These are phyloP conservation scores for Hylaeus anthracinus DNA, from an alignment of 1,140 invertebrate genomes.

Conservation along the genomic window DNA sequence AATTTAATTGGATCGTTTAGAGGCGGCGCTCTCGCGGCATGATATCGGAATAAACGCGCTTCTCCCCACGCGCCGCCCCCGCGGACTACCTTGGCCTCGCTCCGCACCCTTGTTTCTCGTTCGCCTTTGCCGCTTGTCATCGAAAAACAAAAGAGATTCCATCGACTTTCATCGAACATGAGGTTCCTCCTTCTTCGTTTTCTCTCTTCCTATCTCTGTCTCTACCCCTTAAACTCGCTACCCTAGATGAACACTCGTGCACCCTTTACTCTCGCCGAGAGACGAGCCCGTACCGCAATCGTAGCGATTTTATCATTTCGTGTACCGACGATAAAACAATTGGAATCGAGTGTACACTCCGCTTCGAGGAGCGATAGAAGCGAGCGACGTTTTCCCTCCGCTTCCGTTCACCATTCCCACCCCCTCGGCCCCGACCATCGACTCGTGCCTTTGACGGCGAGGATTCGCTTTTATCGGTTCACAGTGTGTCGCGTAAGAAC, in stretches of 20 bases:
- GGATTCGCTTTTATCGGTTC: slow-evolving; percentile 20
- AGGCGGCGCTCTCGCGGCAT: slow-evolving; percentile 44
- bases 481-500: slow-evolving; percentile 21
- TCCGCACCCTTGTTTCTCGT: slow-evolving; percentile 32
- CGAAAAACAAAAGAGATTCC: slow-evolving; percentile 58
- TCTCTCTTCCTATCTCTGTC: neutral
- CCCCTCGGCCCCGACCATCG: too few relatives aligned
- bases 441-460: slow-evolving; percentile 7
- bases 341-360: slow-evolving; percentile 46
- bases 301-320: slow-evolving; percentile 46
- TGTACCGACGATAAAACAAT: slow-evolving; percentile 36
- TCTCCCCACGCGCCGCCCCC: neutral
- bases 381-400: slow-evolving; percentile 14
- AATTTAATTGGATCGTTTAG: slow-evolving; percentile 69
- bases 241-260: slow-evolving; percentile 41
- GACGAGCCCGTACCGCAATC: slow-evolving; percentile 9
- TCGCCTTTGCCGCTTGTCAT: slow-evolving; percentile 22
- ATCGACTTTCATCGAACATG: slow-evolving; percentile 50
- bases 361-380: neutral
- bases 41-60: slow-evolving; percentile 56
- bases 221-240: slow-evolving; percentile 35
- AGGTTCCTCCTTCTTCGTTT: neutral
- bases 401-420: neutral
- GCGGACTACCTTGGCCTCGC: slow-evolving; percentile 13
- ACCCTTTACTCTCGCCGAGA: slow-evolving; percentile 36